These are phyloP conservation scores for Euwallacea fornicatus DNA, from an alignment of 1,140 invertebrate species.

Conservation along the genomic window DNA sequence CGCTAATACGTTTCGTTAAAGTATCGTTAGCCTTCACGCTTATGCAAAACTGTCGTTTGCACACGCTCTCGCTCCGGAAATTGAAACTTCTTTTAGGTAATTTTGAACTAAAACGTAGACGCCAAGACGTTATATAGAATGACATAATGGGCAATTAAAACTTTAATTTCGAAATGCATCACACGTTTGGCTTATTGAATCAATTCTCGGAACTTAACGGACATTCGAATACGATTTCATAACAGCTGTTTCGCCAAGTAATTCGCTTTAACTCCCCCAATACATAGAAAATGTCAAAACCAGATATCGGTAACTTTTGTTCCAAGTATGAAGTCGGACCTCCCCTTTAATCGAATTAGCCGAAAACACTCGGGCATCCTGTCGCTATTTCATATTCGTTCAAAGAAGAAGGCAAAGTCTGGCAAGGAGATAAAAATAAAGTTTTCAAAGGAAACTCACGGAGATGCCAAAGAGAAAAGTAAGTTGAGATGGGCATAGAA, in stretches of 20 bases:
- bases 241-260: constrained; percentile 1
- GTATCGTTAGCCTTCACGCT: not conserved
- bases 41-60: constrained; percentile 2
- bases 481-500: no score
- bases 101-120: not conserved
- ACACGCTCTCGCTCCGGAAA: not conserved
- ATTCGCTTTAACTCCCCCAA: not conserved
- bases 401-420: no score
- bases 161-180: constrained; percentile 2
- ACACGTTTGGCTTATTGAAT: constrained; percentile 5
- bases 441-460: no score
- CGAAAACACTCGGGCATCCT: constrained; percentile 2
- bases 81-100: not conserved
- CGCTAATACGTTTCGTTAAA: constrained; percentile 3
- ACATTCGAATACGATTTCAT: constrained; percentile 1
- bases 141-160: not conserved
- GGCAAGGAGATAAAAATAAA: no score
- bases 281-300: constrained; percentile 15
- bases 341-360: constrained; percentile 3
- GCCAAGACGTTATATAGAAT: not conserved
- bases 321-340: constrained; percentile 3
- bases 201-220: not conserved
- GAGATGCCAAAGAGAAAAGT: no score
- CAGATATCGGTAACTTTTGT: constrained; percentile 8
- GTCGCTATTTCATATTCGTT: not conserved